phyloP scores from a whole-genome alignment of 1,140 invertebrate species.

The Ips typographus region DNA sequence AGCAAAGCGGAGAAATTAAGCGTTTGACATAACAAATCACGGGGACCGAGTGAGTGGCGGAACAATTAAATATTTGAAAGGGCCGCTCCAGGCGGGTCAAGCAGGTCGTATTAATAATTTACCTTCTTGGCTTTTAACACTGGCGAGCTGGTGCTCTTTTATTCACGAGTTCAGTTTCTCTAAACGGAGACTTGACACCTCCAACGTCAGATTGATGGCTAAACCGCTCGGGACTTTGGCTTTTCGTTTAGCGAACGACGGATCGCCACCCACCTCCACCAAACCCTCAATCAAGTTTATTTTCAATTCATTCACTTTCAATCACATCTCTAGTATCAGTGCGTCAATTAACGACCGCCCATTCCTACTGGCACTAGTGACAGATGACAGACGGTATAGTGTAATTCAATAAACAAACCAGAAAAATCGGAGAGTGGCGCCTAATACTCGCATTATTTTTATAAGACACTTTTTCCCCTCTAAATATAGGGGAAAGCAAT shows the following conservation, averaged over 20 bases:
- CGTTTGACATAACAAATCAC: slow-evolving; percentile 54
- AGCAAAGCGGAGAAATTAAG: slow-evolving; percentile 44
- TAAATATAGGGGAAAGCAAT: too few species aligned
- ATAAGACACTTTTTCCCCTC: too few species aligned
- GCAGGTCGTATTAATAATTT: slow-evolving; percentile 52
- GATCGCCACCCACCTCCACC: too few species aligned
- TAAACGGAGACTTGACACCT: slow-evolving; percentile 53
- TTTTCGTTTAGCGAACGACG: slow-evolving; percentile 18
- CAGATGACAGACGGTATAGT: too few species aligned
- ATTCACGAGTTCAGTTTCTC: slow-evolving; percentile 51
- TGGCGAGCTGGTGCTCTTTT: slow-evolving; percentile 51
- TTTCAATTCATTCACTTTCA: too few species aligned
- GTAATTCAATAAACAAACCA: too few species aligned
- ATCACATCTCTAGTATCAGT: too few species aligned
- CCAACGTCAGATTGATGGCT: slow-evolving; percentile 51
- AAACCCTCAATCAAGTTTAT: too few species aligned
- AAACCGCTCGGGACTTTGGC: slow-evolving; percentile 43
- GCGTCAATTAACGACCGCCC: too few species aligned
- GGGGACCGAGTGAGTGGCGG: slow-evolving; percentile 48
- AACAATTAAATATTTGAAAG: slow-evolving; percentile 54
- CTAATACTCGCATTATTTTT: too few species aligned
- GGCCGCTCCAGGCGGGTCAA: slow-evolving; percentile 49
- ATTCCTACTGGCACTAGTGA: too few species aligned
- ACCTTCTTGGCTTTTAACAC: slow-evolving; percentile 53
- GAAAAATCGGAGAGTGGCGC: too few species aligned